Percentiles rank a stretch among this genome's conserved stretches.
These are phyloP conservation scores for Xerus rutilus DNA, from an alignment of 2,797 vertebrate species.

Conservation along the genomic window DNA sequence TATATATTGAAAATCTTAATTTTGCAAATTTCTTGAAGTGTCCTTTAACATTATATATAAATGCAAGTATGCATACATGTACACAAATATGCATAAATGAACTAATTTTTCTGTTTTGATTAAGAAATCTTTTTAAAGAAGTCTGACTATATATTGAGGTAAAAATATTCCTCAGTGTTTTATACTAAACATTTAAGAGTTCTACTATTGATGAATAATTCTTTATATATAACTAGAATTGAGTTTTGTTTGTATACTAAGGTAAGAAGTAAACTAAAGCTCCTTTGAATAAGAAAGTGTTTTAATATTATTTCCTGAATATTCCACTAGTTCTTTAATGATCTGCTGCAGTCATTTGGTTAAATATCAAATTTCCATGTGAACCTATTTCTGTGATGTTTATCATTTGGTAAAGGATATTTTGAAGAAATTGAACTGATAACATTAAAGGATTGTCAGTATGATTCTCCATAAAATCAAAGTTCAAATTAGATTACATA, in stretches of 20 bases:
- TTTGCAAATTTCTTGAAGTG: neutral
- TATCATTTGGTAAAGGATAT: neutral
- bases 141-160: neutral
- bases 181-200: neutral
- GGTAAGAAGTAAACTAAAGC: neutral
- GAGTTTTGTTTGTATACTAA: neutral
- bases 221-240: neutral
- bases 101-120: neutral
- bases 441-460: neutral
- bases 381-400: neutral
- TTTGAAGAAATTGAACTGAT: neutral
- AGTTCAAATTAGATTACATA: neutral
- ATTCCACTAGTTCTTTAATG: neutral
- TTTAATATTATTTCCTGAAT: neutral
- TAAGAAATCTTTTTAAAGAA: neutral
- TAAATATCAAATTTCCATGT: constrained; percentile 2
- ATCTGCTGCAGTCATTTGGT: neutral
- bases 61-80: neutral
- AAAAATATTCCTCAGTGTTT: neutral
- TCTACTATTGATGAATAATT: neutral
- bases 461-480: neutral
- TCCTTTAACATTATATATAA: neutral
- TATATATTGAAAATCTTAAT: neutral
- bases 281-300: constrained; percentile 15
- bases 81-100: neutral